Evolutionary conservation across 2,113 vertebrate genomes (phyloP).

Genomic region (Puma concolor): DNA sequence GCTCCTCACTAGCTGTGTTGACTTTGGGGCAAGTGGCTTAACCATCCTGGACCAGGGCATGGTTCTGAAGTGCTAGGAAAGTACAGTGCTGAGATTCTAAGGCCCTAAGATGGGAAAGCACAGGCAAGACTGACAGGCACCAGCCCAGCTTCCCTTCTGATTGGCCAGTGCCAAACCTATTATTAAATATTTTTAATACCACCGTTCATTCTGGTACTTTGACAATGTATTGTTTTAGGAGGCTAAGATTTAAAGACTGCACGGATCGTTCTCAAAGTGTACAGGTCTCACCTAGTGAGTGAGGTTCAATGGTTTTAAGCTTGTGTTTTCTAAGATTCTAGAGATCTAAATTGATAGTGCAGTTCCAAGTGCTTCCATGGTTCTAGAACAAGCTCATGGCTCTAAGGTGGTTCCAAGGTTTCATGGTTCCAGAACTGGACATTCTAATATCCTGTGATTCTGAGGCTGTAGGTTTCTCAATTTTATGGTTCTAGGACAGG

Average conservation of each 20-base stretch:
- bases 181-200: no score
- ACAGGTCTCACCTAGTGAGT: background rate
- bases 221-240: background rate
- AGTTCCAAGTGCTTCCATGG: background rate
- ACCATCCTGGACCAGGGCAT: background rate
- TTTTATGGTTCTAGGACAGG: background rate
- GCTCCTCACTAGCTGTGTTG: fast-evolving
- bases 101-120: background rate
- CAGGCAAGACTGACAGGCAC: background rate
- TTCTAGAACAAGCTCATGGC: background rate
- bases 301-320: background rate
- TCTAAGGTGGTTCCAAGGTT: background rate
- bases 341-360: background rate
- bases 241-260: background rate
- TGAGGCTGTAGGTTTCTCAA: background rate
- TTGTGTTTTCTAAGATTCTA: background rate
- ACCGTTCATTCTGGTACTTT: background rate
- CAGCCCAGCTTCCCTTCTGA: background rate
- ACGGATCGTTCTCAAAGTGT: background rate
- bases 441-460: background rate
- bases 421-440: background rate
- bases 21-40: background rate
- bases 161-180: background rate
- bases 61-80: background rate
- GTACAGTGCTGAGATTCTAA: background rate